Conservation (phyloP, 2,797 vertebrate genomes). For the Rhabdophis nuchalis region DNA sequence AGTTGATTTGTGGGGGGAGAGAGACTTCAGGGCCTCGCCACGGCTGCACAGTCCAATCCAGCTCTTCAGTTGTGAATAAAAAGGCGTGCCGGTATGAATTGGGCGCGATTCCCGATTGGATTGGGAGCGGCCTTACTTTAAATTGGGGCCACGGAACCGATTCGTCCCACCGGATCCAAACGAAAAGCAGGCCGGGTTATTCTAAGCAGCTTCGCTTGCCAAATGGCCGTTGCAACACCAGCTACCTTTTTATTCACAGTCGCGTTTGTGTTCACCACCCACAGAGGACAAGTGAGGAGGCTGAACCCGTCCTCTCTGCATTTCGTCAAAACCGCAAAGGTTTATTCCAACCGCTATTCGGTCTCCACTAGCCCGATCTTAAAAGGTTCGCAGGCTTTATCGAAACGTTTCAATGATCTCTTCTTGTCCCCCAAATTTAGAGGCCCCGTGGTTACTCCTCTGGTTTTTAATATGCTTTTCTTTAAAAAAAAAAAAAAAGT, state of each 20-base stretch:
- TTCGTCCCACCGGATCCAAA: background rate
- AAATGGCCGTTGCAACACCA: background rate
- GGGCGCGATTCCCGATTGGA: background rate
- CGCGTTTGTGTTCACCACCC: conserved; percentile 50
- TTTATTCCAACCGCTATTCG: background rate
- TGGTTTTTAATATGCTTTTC: background rate
- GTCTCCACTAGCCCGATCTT: background rate
- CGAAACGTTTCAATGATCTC: background rate
- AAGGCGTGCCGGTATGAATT: conserved; percentile 41
- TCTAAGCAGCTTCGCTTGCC: background rate
- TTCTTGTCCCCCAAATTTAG: background rate
- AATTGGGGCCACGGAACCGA: background rate
- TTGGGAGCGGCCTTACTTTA: background rate
- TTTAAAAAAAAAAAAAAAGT: background rate
- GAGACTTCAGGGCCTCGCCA: background rate
- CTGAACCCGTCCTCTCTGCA: background rate
- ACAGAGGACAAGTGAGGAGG: conserved; percentile 26
- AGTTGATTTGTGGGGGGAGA: background rate
- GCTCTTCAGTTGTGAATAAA: conserved; percentile 65
- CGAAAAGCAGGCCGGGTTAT: background rate
- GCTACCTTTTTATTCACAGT: conserved; percentile 71
- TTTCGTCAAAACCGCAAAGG: conserved; percentile 13
- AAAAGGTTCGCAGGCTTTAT: background rate
- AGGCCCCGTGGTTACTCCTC: background rate
- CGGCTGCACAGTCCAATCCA: conserved; percentile 41